Conservation (phyloP, 2,797 vertebrate genomes). For the Ptychadena robeensis region DNA sequence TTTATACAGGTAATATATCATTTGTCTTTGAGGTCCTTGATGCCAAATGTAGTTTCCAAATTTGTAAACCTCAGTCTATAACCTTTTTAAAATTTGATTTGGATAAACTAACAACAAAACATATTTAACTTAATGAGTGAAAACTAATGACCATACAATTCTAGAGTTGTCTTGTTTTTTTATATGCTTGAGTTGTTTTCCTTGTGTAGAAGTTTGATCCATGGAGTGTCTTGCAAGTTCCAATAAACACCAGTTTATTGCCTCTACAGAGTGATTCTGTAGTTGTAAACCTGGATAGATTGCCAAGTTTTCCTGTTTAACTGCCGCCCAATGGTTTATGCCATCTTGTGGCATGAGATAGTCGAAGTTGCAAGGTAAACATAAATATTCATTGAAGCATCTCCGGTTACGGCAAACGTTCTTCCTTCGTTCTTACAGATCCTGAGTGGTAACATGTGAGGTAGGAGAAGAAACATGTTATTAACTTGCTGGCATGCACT, state of each 20-base stretch:
- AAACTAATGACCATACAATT: background rate
- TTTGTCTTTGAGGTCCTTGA: too few species aligned
- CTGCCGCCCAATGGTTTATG: background rate
- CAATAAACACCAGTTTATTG: background rate
- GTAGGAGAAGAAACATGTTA: conserved; percentile 14
- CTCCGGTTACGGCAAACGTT: background rate
- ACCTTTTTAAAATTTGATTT: background rate
- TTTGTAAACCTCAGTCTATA: background rate
- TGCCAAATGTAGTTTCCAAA: background rate
- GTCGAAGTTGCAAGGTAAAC: conserved; percentile 1
- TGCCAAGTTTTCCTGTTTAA: background rate
- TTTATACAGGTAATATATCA: too few species aligned
- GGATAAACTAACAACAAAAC: background rate
- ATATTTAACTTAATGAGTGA: background rate
- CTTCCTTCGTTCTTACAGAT: conserved; percentile 1
- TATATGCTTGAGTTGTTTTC: background rate
- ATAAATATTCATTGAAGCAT: background rate
- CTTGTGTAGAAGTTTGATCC: background rate
- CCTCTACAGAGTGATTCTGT: background rate
- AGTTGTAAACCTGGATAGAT: conserved; percentile 6
- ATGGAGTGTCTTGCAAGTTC: background rate
- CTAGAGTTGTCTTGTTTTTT: background rate
- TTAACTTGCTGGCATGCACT: conserved; percentile 36
- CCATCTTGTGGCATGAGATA: background rate
- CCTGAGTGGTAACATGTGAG: conserved; percentile 22